A percentile compares a stretch with the other conserved stretches of the same genome.
Evolutionary conservation across 1,140 invertebrate genomes (phyloP).

Genomic region (Choristoneura fumiferana): DNA sequence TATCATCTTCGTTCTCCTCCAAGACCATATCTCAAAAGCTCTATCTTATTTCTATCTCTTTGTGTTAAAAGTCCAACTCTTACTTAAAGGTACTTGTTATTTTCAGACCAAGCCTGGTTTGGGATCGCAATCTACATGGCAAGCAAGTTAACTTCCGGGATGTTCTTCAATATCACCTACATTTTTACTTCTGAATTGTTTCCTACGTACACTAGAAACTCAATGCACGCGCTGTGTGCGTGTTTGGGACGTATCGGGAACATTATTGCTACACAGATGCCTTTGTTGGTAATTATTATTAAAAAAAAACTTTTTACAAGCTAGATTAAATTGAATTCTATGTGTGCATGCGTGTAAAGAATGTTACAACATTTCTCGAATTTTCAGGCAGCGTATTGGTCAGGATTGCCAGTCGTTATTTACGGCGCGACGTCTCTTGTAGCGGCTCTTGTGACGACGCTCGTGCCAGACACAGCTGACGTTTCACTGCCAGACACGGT

Average conservation of each 20-base stretch:
- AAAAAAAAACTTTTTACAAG: neutral
- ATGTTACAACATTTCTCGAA: constrained; percentile 8
- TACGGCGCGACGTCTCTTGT: constrained; percentile 44
- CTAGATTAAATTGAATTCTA: neutral
- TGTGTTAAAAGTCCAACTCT: too few species aligned
- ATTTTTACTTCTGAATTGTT: constrained; percentile 82
- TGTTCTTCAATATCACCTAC: constrained; percentile 77
- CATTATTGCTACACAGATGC: constrained; percentile 80
- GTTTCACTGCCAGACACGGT: constrained; percentile 62
- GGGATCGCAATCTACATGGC: constrained; percentile 64
- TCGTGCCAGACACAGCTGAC: constrained; percentile 54
- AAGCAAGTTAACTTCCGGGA: constrained; percentile 79
- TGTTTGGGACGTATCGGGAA: constrained; percentile 81
- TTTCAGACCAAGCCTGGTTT: constrained; percentile 20
- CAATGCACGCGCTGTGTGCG: constrained; percentile 79
- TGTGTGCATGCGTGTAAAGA: neutral
- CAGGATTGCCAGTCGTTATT: constrained; percentile 46
- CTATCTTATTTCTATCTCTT: too few species aligned
- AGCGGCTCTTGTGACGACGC: constrained; percentile 47
- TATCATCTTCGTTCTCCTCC: too few species aligned
- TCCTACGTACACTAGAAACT: constrained; percentile 80
- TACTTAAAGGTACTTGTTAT: too few species aligned
- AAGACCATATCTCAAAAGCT: too few species aligned
- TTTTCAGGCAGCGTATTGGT: constrained; percentile 48
- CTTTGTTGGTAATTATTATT: constrained; percentile 46